Evolutionary conservation across 2,113 vertebrate genomes (phyloP), one percentile per base, ranked within the genome.

Genomic region (Phalacrocorax carbo): DNA sequence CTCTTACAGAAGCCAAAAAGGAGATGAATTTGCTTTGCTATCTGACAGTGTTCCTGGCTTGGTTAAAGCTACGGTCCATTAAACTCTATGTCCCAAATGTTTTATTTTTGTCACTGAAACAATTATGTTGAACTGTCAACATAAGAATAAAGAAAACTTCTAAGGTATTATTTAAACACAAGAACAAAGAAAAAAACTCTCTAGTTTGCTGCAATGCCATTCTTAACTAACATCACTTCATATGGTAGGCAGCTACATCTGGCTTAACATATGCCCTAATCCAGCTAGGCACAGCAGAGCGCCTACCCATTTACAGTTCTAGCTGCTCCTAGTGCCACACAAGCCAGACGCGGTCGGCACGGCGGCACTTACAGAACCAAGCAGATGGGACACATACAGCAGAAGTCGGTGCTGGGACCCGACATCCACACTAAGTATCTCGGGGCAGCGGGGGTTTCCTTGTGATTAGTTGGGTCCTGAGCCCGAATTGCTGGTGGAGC

Each of bases 301-400:
- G 1, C 60, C 52, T 10, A 48, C 52, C 23, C 9, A 0, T 4
- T 34, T 3, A 15, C 46, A 4, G 36, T 20, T 19, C 10, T 5
- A 64, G 44, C 42, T 17, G 10, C 3, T 49, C 7, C 30, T 2
- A 19, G 34, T 12, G 25, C 46, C 38, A n/a, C 58, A 25, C 34
- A 6, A 22, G 7, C 25, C 38, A 1, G 5, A 8, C 0, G 1
- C 2, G 1, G 8, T 17, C 4, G 0, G 60, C 87, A 22, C 60
- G 7, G 60, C 2, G 1, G 32, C 36, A 38, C 44, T 20, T 7
- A 14, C 3, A 1, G 25, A 3, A 7, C 18, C 16, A 9, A 54
- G 29, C 60, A 36, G 30, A 22, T 5, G 10, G 70, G 23, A 58
- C 36, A 11, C 1, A 0, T 3, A 18, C 5, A 13, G 75, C 19